phyloP scores from a whole-genome alignment of 2,113 vertebrate genomes.

The Cromileptes altivelis region DNA sequence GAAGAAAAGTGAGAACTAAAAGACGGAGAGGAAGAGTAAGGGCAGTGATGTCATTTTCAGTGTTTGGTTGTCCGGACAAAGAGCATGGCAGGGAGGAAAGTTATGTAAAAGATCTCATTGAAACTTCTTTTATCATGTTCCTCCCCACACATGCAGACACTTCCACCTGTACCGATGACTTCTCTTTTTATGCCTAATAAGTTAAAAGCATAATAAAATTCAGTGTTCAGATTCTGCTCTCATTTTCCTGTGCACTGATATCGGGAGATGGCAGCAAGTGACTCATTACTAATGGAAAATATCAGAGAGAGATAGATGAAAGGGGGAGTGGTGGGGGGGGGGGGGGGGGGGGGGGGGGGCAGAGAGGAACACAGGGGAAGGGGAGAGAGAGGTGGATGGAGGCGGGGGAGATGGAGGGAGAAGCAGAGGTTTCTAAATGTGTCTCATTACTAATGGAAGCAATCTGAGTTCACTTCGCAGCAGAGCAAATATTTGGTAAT shows the following conservation, averaged over 20 bases:
- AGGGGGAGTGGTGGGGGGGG: constrained; percentile 10
- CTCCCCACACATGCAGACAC: background rate
- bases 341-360: background rate
- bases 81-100: background rate
- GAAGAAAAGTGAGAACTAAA: background rate
- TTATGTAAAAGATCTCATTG: background rate
- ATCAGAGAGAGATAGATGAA: constrained; percentile 47
- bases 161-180: background rate
- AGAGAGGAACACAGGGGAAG: background rate
- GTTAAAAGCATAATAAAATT: constrained; percentile 53
- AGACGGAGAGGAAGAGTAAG: background rate
- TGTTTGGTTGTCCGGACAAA: constrained; percentile 5
- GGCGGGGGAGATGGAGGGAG: background rate
- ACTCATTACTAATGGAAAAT: constrained; percentile 65
- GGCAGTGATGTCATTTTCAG: background rate
- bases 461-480: constrained; percentile 47
- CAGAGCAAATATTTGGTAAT: constrained; percentile 73
- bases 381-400: background rate
- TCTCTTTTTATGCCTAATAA: constrained; percentile 35
- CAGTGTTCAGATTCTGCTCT: constrained; percentile 25
- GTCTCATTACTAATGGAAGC: constrained; percentile 56
- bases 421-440: constrained; percentile 32
- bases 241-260: constrained; percentile 34
- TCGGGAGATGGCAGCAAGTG: constrained; percentile 44
- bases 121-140: constrained; percentile 12